phyloP scores from a whole-genome alignment of 2,113 vertebrate genomes.

The Cheilinus undulatus region DNA sequence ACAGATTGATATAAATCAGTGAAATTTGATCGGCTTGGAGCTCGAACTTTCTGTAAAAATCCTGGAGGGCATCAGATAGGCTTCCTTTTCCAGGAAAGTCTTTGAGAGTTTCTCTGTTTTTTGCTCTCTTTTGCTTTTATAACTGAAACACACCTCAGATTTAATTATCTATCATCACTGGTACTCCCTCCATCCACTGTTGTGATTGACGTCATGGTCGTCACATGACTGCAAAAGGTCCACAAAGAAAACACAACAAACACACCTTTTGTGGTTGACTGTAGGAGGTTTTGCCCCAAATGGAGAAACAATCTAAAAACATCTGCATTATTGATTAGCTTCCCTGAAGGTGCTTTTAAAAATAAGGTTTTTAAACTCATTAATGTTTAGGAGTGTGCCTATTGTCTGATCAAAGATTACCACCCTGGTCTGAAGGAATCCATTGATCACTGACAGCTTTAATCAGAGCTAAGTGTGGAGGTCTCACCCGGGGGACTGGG shows the following conservation, averaged over 20 bases:
- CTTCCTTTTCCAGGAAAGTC: no score
- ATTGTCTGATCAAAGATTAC: slow-evolving; percentile 46
- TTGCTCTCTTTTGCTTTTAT: no score
- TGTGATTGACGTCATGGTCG: no score
- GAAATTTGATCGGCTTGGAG: no score
- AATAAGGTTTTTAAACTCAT: not conserved
- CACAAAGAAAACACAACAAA: slow-evolving; percentile 24
- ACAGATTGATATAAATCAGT: no score
- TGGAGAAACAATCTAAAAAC: slow-evolving; percentile 24
- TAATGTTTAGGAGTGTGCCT: slow-evolving; percentile 46
- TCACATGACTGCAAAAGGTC: no score
- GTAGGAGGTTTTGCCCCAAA: slow-evolving; percentile 35
- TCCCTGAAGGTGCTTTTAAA: not conserved
- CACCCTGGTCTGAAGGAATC: slow-evolving; percentile 59
- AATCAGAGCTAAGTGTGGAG: slow-evolving; percentile 70
- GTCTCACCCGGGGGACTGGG: slow-evolving; percentile 46
- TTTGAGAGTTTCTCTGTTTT: no score
- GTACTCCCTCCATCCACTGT: no score
- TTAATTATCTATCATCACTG: no score
- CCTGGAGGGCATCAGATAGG: no score
- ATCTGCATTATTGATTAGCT: slow-evolving; percentile 5
- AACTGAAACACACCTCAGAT: no score
- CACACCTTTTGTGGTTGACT: slow-evolving; percentile 39
- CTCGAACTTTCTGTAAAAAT: no score
- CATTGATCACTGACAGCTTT: slow-evolving; percentile 47